Percentiles rank a stretch among this genome's conserved stretches.
phyloP scores from a whole-genome alignment of 2,113 vertebrate genomes.

The Crotalus tigris region DNA sequence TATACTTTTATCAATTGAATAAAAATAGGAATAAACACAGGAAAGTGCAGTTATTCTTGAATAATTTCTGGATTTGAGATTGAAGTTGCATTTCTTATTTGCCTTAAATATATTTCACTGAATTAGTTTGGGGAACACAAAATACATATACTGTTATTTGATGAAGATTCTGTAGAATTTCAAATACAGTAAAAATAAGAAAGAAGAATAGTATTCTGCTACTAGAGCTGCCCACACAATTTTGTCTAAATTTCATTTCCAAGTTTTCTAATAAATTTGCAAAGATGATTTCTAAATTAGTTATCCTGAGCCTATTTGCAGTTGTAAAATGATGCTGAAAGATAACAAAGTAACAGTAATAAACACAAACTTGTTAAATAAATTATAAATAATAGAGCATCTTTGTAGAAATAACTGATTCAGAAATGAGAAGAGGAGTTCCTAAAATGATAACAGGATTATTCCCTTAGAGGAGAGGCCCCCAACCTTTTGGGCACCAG shows the following conservation, averaged over 20 bases:
- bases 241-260: neutral
- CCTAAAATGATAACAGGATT: neutral
- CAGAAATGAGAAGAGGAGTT: neutral
- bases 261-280: neutral
- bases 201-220: neutral
- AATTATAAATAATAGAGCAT: neutral
- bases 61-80: neutral
- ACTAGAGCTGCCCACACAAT: neutral
- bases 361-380: neutral
- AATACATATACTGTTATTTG: neutral
- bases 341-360: neutral
- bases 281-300: neutral
- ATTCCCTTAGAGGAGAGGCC: neutral
- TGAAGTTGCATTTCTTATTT: neutral
- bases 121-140: neutral
- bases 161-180: neutral
- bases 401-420: neutral
- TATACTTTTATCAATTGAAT: slow-evolving; percentile 35
- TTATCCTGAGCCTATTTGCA: neutral
- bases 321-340: neutral
- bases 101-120: neutral
- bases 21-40: neutral
- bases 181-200: neutral
- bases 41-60: neutral
- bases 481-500: no score